Conservation (phyloP, 2,113 vertebrate genomes). For the Epinephelus cyanopodus region DNA sequence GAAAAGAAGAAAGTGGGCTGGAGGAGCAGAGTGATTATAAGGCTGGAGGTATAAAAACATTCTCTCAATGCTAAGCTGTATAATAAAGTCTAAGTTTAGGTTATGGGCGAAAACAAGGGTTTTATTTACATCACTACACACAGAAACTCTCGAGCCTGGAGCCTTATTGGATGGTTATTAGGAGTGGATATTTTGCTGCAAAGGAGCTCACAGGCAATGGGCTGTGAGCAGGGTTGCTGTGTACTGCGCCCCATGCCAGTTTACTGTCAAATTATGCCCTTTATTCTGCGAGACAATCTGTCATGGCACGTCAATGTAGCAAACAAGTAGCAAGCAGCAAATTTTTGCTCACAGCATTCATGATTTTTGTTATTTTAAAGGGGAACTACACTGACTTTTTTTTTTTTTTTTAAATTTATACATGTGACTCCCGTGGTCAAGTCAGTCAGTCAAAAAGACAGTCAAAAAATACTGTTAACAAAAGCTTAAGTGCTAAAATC, state of each 20-base stretch:
- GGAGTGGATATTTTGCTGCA: constrained; percentile 31
- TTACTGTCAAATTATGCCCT: constrained; percentile 30
- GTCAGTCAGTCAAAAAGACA: no score
- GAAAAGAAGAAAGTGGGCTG: constrained; percentile 42
- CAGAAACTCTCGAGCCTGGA: constrained; percentile 44
- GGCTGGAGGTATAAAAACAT: constrained; percentile 43
- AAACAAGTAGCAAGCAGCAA: neutral
- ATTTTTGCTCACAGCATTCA: neutral
- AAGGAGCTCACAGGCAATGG: neutral
- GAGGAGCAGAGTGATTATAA: constrained; percentile 34
- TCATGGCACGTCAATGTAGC: neutral
- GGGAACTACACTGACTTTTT: no score
- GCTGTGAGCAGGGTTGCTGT: constrained; percentile 9
- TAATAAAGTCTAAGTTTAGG: constrained; percentile 60
- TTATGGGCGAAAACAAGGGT: constrained; percentile 44
- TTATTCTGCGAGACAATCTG: constrained; percentile 6
- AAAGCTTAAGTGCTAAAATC: no score
- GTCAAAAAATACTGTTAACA: no score
- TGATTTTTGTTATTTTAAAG: neutral
- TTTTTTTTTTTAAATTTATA: no score
- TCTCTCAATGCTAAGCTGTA: constrained; percentile 43
- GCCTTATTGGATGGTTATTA: constrained; percentile 43
- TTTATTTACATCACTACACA: constrained; percentile 67
- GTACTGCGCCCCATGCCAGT: neutral
- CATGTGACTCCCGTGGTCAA: no score